phyloP scores from a whole-genome alignment of 1,140 invertebrate species.

The Bursaphelenchus mucronatus region DNA sequence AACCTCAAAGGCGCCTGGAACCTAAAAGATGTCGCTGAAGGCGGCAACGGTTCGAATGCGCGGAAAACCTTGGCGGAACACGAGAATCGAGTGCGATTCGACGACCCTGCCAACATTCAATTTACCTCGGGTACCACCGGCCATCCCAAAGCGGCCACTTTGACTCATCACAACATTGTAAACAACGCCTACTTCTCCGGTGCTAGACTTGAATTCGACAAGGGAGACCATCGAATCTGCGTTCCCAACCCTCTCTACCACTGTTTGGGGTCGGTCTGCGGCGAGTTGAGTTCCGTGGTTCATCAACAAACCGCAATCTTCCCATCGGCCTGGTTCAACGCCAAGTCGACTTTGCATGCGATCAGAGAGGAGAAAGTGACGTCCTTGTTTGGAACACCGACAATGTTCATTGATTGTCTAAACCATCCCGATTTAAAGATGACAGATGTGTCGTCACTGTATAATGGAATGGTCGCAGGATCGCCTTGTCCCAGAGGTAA shows the following conservation, averaged over 20 bases:
- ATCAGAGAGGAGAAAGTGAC: conserved; percentile 73
- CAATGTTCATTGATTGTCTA: conserved; percentile 85
- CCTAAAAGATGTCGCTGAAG: conserved; percentile 7
- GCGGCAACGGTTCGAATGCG: conserved; percentile 55
- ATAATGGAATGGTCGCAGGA: conserved; percentile 67
- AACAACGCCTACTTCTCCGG: conserved; percentile 75
- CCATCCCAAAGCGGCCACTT: conserved; percentile 75
- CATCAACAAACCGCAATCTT: conserved; percentile 71
- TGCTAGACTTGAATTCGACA: not conserved
- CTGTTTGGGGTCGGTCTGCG: conserved; percentile 76
- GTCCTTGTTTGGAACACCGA: conserved; percentile 80
- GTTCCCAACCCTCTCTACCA: conserved; percentile 83
- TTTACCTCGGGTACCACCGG: conserved; percentile 70
- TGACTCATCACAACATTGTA: conserved; percentile 74
- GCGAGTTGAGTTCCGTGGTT: conserved; percentile 67
- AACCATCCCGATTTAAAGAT: conserved; percentile 27
- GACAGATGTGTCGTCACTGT: conserved; percentile 28
- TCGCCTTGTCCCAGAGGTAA: conserved; percentile 68
- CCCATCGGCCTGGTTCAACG: conserved; percentile 69
- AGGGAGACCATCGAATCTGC: conserved; percentile 64
- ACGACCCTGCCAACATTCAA: conserved; percentile 24
- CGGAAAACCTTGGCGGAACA: conserved; percentile 60
- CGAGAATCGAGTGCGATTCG: conserved; percentile 61
- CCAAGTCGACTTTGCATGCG: conserved; percentile 68
- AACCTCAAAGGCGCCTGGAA: not conserved